Evolutionary conservation across 2,888 invertebrate species (phyloP).

Genomic region (Idaea dimidiata): DNA sequence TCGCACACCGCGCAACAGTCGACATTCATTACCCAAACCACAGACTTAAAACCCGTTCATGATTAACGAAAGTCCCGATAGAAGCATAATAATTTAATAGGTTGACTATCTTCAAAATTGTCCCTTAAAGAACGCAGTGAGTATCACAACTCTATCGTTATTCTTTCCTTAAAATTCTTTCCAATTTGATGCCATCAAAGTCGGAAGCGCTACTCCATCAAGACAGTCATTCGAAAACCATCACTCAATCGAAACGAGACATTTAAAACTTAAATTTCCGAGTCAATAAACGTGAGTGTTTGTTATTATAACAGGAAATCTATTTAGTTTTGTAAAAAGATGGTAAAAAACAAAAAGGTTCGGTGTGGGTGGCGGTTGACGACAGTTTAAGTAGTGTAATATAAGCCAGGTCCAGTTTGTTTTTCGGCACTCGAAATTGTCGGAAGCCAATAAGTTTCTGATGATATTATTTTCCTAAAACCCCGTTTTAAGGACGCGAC

Average conservation of each 20-base stretch:
- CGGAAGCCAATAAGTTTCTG: conserved; percentile 59
- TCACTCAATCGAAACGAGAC: conserved; percentile 75
- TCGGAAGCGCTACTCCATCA: conserved; percentile 60
- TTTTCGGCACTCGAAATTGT: conserved; percentile 67
- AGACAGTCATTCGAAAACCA: conserved; percentile 70
- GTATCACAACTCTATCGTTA: conserved; percentile 13
- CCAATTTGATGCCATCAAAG: conserved; percentile 44
- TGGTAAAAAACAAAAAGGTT: conserved; percentile 59
- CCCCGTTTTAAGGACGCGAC: too few species aligned
- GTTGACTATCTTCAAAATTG: not conserved
- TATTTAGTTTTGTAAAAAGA: conserved; percentile 71
- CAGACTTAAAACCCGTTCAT: too few species aligned
- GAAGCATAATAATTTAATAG: not conserved
- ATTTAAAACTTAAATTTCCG: conserved; percentile 61
- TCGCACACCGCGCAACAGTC: too few species aligned
- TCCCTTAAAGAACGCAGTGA: not conserved
- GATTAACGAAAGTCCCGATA: not conserved
- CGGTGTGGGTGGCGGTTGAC: conserved; percentile 74
- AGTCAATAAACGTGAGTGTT: conserved; percentile 75
- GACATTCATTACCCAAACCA: too few species aligned
- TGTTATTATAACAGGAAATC: conserved; percentile 79
- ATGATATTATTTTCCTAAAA: conserved; percentile 60
- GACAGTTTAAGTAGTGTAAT: conserved; percentile 79
- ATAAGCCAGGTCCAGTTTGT: conserved; percentile 68
- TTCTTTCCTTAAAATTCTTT: conserved; percentile 25